phyloP scores from a whole-genome alignment of 2,113 vertebrate species.

The Sapayoa aenigma region DNA sequence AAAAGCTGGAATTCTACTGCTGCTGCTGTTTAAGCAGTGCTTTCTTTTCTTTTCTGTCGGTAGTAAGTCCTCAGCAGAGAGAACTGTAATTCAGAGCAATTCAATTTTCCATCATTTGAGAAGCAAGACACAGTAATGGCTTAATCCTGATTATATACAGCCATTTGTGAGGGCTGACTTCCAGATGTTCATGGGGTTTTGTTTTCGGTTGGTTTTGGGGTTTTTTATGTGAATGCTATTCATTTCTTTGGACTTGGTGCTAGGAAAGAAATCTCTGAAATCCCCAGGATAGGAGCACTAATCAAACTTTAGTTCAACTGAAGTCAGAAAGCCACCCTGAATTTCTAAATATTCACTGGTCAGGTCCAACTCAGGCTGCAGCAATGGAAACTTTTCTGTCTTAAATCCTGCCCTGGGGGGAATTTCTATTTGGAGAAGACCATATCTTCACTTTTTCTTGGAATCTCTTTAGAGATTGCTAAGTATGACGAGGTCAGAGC shows the following conservation, averaged over 20 bases:
- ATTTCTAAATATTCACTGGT: neutral
- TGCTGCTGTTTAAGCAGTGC: neutral
- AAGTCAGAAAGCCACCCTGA: neutral
- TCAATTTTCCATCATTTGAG: slow-evolving; percentile 50
- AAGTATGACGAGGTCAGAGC: neutral
- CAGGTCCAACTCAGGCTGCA: neutral
- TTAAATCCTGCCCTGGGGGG: slow-evolving; percentile 3
- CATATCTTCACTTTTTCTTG: slow-evolving; percentile 11
- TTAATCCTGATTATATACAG: slow-evolving; percentile 37
- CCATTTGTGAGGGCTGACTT: slow-evolving; percentile 19
- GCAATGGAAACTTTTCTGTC: slow-evolving; percentile 29
- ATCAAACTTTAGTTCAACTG: neutral
- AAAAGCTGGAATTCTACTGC: neutral
- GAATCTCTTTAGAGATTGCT: slow-evolving; percentile 1
- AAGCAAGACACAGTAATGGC: slow-evolving; percentile 31
- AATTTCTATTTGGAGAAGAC: slow-evolving; percentile 10
- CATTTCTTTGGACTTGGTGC: neutral
- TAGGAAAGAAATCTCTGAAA: slow-evolving; percentile 10
- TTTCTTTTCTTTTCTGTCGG: neutral
- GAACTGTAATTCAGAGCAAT: slow-evolving; percentile 30
- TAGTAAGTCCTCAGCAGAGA: neutral
- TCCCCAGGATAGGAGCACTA: neutral
- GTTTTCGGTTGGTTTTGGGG: neutral
- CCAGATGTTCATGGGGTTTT: slow-evolving; percentile 40
- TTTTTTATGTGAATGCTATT: neutral